Base-by-base conservation (phyloP, 1,140 invertebrate genomes). In the Drosophila bipectinata region DNA sequence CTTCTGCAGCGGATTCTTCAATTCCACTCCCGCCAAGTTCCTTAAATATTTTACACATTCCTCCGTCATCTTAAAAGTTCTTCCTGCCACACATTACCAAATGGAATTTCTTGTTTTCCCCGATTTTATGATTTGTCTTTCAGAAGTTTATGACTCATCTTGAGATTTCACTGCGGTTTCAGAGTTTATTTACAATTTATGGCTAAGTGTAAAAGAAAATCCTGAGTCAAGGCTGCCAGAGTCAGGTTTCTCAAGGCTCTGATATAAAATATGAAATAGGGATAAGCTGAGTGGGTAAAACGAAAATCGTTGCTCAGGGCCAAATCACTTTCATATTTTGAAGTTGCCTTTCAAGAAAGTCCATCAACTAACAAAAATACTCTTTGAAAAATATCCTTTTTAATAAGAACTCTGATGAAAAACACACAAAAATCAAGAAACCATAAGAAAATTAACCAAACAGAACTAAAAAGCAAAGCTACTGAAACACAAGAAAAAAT, bases 171-270 rank as follows among this genome's bases (percentile, higher is more conserved):
- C 24, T 60, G 14, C 28, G 44, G 37, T n/a, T 18, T 1, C 7
- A 7, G 52, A 26, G 52, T 55, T 74, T 54, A 74, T 53, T 53
- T 74, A 45, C 47, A 66, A 53, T 73, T 73, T 73, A 72, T 72
- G 71, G 14, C 34, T 6, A 34, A 53, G 32, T 10, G 39, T 45
- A 34, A 68, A 51, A 9, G 32, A 34, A 57, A 47, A 51, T 18
- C 61, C 28, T 15, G 49, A 47, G n/a, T 37, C 9, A 68, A 18
- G 49, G 39, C 24, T 37, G 30, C n/a, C 62, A 45, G 21, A 47
- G 26, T 54, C 60, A 28, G 32, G 3, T 12, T 37, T 26, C 18
- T 18, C 10, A 0, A 1, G 9, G 48, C 15, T 26, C 28, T 30
- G 6, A 45, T 8, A 21, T 45, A 53, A 53, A 55, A 44, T 44